phyloP scores from a whole-genome alignment of 2,888 invertebrate species.

The Eugnorisma glareosa region DNA sequence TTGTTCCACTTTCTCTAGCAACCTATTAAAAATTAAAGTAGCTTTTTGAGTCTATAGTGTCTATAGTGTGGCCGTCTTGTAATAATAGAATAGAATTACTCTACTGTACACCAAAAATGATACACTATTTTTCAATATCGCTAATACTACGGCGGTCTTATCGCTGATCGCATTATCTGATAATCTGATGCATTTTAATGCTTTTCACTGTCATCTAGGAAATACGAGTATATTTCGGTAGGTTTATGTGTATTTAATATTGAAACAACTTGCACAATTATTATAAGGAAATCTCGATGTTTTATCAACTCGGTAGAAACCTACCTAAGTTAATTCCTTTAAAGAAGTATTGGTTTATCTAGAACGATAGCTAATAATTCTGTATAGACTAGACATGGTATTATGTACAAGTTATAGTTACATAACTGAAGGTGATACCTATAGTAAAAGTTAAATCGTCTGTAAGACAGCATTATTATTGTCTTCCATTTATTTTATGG shows the following conservation, averaged over 20 bases:
- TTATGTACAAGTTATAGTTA: constrained; percentile 19
- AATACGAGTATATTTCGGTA: neutral
- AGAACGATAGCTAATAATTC: neutral
- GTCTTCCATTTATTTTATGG: constrained; percentile 42
- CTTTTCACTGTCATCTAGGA: neutral
- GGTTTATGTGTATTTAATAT: neutral
- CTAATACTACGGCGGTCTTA: neutral
- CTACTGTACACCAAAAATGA: neutral
- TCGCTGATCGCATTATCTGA: neutral
- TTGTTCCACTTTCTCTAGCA: neutral
- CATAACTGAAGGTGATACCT: constrained; percentile 12
- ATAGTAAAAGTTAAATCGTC: constrained; percentile 12
- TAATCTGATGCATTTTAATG: neutral
- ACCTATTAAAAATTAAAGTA: neutral
- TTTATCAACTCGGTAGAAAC: neutral
- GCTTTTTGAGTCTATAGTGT: neutral
- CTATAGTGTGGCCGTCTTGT: neutral
- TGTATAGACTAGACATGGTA: neutral
- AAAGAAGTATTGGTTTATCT: neutral
- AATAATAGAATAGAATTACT: neutral
- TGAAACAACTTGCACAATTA: neutral
- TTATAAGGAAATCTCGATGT: neutral
- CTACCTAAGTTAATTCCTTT: neutral
- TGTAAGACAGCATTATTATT: constrained; percentile 2
- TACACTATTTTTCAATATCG: neutral